Percentiles rank a stretch among this genome's conserved stretches.
Evolutionary conservation across 2,888 invertebrate species (phyloP).

Genomic region (Napeogenes inachia): DNA sequence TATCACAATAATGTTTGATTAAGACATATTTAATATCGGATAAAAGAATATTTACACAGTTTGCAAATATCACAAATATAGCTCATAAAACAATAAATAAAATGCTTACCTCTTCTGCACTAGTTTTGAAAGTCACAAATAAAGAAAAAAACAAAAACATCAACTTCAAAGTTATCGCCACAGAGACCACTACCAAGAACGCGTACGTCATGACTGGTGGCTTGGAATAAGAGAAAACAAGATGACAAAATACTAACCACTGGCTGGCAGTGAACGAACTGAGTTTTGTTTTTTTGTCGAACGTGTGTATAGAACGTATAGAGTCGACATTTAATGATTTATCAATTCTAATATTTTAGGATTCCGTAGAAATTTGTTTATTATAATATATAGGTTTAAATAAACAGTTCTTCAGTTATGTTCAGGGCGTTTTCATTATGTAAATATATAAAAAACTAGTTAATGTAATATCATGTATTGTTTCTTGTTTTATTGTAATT

Average conservation of each 20-base stretch:
- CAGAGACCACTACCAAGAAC: constrained; percentile 64
- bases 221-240: not conserved
- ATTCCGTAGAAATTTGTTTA: not conserved
- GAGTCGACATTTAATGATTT: not conserved
- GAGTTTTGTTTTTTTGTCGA: constrained; percentile 35
- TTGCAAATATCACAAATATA: no score
- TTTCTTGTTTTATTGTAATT: no score
- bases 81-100: not conserved
- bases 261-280: constrained; percentile 32
- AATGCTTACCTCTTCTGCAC: constrained; percentile 33
- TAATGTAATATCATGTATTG: no score
- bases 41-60: no score
- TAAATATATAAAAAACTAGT: no score
- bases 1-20: no score
- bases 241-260: not conserved
- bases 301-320: not conserved
- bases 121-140: constrained; percentile 25
- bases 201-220: constrained; percentile 35
- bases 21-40: no score
- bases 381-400: no score
- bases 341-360: not conserved
- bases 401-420: no score
- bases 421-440: no score
- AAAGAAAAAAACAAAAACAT: constrained; percentile 66
- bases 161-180: constrained; percentile 62